These are phyloP conservation scores for Cisticola juncidis DNA, from an alignment of 2,113 vertebrate genomes.

Conservation along the genomic window DNA sequence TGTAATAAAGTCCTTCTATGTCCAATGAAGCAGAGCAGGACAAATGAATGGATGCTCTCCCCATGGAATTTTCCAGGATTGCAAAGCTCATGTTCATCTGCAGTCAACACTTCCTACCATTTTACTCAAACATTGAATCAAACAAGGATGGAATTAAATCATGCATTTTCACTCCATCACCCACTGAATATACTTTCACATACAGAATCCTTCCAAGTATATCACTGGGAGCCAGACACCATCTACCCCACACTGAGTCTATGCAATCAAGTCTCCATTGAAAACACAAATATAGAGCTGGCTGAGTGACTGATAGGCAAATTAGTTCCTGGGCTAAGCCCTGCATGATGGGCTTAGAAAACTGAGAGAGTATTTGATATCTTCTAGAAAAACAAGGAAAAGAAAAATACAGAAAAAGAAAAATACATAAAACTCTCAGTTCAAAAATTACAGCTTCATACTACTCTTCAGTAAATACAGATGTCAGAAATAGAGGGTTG, in stretches of 20 bases:
- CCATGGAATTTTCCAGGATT: not conserved
- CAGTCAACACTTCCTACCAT: slow-evolving; percentile 46
- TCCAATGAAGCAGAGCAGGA: not conserved
- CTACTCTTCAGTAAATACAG: not conserved
- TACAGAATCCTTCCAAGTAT: slow-evolving; percentile 47
- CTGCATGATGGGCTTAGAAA: not conserved
- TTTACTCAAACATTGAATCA: slow-evolving; percentile 38
- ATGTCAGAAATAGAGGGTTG: not conserved
- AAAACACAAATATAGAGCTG: slow-evolving; percentile 47
- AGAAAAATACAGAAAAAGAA: not conserved
- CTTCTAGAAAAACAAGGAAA: not conserved
- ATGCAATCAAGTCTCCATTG: slow-evolving; percentile 34
- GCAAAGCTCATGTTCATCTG: not conserved
- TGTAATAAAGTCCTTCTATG: not conserved
- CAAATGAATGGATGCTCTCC: not conserved
- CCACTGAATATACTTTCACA: slow-evolving; percentile 1
- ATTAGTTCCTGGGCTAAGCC: slow-evolving; percentile 8
- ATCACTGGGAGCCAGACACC: slow-evolving; percentile 47
- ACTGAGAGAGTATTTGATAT: not conserved
- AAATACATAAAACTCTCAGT: not conserved
- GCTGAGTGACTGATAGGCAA: slow-evolving; percentile 46
- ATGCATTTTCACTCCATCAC: slow-evolving; percentile 45
- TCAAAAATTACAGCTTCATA: not conserved
- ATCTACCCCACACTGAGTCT: slow-evolving; percentile 46
- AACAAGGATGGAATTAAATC: slow-evolving; percentile 20